These are phyloP conservation scores for Epirrita christyi DNA, from an alignment of 2,888 invertebrate genomes.

Conservation along the genomic window DNA sequence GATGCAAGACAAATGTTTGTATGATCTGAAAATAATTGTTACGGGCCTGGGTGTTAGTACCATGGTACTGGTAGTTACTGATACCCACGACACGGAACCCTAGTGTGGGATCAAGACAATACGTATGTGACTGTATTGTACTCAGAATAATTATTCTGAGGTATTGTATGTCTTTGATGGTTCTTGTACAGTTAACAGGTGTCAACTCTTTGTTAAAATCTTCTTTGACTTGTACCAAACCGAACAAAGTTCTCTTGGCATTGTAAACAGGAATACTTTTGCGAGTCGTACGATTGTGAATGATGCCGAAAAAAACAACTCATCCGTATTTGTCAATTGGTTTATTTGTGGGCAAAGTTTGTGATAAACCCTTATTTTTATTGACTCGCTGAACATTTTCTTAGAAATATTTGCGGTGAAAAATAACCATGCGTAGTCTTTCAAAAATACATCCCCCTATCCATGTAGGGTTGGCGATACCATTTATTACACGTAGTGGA, in stretches of 20 bases:
- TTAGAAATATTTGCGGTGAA: slow-evolving; percentile 24
- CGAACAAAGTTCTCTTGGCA: slow-evolving; percentile 57
- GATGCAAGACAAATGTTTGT: too few species aligned
- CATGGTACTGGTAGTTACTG: too few species aligned
- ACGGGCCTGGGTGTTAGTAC: too few species aligned
- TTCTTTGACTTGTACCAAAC: slow-evolving; percentile 40
- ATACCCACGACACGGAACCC: too few species aligned
- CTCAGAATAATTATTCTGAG: too few species aligned
- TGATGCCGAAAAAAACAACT: slow-evolving; percentile 68
- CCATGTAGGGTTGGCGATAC: background rate
- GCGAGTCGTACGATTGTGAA: slow-evolving; percentile 60
- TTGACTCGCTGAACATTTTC: slow-evolving; percentile 32
- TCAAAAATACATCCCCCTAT: slow-evolving; percentile 9
- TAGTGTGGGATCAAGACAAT: too few species aligned
- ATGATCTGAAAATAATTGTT: too few species aligned
- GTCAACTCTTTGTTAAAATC: background rate
- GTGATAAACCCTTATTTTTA: slow-evolving; percentile 41
- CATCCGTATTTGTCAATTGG: slow-evolving; percentile 60
- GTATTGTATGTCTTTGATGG: too few species aligned
- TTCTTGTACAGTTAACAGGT: too few species aligned
- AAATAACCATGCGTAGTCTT: slow-evolving; percentile 17
- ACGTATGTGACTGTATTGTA: too few species aligned
- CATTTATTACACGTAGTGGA: background rate
- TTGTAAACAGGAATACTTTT: slow-evolving; percentile 71
- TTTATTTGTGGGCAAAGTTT: slow-evolving; percentile 59